Conservation (phyloP, 2,113 vertebrate species). For the Ophiodon elongatus region DNA sequence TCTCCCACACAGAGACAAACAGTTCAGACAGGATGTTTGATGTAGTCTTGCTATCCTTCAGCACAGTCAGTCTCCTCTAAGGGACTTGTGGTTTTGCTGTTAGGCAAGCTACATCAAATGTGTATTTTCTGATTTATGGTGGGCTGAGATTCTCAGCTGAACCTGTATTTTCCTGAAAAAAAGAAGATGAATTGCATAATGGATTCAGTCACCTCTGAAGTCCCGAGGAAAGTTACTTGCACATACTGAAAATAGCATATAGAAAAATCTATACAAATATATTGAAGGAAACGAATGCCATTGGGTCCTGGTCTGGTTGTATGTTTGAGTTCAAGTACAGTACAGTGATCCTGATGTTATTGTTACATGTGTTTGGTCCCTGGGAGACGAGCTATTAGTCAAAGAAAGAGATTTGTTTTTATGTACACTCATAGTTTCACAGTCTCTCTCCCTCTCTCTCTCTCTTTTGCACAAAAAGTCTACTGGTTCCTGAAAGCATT, state of each 20-base stretch:
- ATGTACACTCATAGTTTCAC: constrained; percentile 33
- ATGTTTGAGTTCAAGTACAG: constrained; percentile 67
- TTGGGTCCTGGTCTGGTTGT: constrained; percentile 20
- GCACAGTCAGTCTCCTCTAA: neutral
- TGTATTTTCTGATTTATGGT: constrained; percentile 25
- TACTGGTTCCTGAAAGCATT: constrained; percentile 28
- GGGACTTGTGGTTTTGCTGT: neutral
- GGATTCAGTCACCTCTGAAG: constrained; percentile 35
- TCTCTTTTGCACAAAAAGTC: neutral
- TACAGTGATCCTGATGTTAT: constrained; percentile 54
- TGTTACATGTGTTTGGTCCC: constrained; percentile 63
- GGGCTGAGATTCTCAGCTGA: constrained; percentile 61
- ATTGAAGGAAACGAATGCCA: constrained; percentile 25
- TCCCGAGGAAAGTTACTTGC: constrained; percentile 15
- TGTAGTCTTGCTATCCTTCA: neutral
- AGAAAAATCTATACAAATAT: constrained; percentile 66
- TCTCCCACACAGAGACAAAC: constrained; percentile 19
- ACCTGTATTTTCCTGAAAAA: constrained; percentile 63
- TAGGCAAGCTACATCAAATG: constrained; percentile 33
- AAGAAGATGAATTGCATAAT: constrained; percentile 74
- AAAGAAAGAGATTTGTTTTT: constrained; percentile 10
- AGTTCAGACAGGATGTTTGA: neutral
- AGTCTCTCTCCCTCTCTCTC: constrained; percentile 16
- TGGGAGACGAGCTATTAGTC: constrained; percentile 53
- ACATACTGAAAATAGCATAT: constrained; percentile 41